Evolutionary conservation across 2,888 invertebrate genomes (phyloP).

Genomic region (Microplitis manilae): DNA sequence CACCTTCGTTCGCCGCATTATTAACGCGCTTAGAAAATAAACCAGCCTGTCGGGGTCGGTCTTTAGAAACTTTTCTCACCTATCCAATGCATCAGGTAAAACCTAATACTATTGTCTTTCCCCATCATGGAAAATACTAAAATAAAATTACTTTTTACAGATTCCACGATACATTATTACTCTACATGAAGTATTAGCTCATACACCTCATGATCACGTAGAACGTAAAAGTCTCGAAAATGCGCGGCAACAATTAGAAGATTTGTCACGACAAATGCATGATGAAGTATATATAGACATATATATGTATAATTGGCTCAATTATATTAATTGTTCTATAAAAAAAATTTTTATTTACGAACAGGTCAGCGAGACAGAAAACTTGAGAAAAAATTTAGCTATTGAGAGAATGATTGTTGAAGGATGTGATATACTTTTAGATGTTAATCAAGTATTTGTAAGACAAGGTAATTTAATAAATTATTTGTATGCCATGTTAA

Average conservation of each 20-base stretch:
- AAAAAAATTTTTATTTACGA: constrained; percentile 40
- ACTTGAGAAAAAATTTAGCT: constrained; percentile 90
- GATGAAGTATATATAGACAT: constrained; percentile 78
- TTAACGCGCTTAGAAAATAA: constrained; percentile 88
- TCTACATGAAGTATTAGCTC: constrained; percentile 89
- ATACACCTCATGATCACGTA: constrained; percentile 95
- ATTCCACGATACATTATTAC: constrained; percentile 94
- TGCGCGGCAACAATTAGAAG: constrained; percentile 89
- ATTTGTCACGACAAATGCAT: constrained; percentile 89
- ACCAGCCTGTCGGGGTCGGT: constrained; percentile 86
- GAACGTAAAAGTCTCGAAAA: constrained; percentile 91
- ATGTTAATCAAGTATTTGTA: constrained; percentile 94
- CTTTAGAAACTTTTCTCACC: constrained; percentile 90
- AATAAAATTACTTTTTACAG: constrained; percentile 71
- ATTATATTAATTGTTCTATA: background rate
- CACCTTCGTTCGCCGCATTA: constrained; percentile 82
- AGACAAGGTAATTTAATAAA: constrained; percentile 79
- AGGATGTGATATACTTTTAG: constrained; percentile 92
- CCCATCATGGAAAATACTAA: background rate
- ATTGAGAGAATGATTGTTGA: constrained; percentile 95
- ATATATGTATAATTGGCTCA: too few species aligned
- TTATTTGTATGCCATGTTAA: background rate
- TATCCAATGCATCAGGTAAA: constrained; percentile 95
- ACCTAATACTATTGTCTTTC: too few species aligned
- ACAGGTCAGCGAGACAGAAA: constrained; percentile 92